A percentile compares a stretch with the other conserved stretches of the same genome.
Evolutionary conservation across 2,888 invertebrate species (phyloP).

Genomic region (Lingula anatina): DNA sequence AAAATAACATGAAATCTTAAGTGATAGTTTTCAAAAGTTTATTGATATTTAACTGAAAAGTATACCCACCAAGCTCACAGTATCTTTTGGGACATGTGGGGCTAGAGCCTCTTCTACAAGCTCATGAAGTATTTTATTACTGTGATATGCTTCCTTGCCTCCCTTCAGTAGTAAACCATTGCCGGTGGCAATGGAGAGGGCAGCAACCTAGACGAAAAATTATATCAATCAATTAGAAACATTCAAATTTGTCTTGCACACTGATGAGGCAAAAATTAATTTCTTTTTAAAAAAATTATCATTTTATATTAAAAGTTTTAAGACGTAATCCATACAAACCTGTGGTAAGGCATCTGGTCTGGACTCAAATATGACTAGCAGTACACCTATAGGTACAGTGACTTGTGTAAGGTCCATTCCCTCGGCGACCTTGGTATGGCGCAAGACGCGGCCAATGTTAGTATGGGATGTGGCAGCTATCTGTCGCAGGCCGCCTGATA

Average conservation of each 20-base stretch:
- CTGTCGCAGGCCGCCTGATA: constrained; percentile 83
- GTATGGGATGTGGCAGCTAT: constrained; percentile 83
- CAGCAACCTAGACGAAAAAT: constrained; percentile 72
- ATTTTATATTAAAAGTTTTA: too few species aligned
- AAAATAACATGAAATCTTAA: too few species aligned
- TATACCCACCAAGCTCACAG: constrained; percentile 72
- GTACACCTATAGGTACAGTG: constrained; percentile 95
- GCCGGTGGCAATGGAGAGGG: constrained; percentile 92
- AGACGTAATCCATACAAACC: constrained; percentile 51
- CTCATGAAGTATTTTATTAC: constrained; percentile 86
- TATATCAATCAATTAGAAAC: too few species aligned
- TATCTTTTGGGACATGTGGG: constrained; percentile 59
- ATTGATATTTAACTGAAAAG: background rate
- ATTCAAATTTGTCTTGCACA: too few species aligned
- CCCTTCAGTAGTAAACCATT: constrained; percentile 95
- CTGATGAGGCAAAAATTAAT: too few species aligned
- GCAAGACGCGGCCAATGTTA: constrained; percentile 50
- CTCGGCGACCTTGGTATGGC: constrained; percentile 64
- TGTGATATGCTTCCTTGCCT: constrained; percentile 90
- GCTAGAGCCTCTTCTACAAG: constrained; percentile 77
- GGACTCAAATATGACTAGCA: constrained; percentile 96
- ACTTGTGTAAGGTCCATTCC: constrained; percentile 83
- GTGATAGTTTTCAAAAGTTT: too few species aligned
- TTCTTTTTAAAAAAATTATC: too few species aligned
- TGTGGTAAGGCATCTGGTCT: constrained; percentile 93